phyloP scores from a whole-genome alignment of 1,140 invertebrate species.

The Pseudomyrmex sp. region DNA sequence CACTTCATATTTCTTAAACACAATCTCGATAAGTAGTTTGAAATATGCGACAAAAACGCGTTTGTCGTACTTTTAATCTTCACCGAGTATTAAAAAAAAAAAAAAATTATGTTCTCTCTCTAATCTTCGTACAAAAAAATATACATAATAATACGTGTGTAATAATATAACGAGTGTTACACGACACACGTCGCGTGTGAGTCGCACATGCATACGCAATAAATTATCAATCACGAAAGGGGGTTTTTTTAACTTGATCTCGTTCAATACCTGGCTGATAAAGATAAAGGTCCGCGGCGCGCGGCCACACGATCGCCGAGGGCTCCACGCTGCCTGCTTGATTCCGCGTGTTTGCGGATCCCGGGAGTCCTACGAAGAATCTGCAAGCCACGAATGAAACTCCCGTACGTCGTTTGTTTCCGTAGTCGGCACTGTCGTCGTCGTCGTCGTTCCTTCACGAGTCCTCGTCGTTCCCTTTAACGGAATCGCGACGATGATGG shows the following conservation, averaged over 20 bases:
- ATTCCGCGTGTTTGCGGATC: constrained; percentile 82
- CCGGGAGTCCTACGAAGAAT: constrained; percentile 67
- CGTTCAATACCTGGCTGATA: constrained; percentile 82
- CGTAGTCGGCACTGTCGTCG: constrained; percentile 12
- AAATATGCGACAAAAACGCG: no score
- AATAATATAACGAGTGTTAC: background rate
- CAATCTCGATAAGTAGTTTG: no score
- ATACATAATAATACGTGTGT: background rate
- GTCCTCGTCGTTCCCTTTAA: constrained; percentile 60
- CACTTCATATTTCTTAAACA: no score
- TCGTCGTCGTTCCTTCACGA: constrained; percentile 29
- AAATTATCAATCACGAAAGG: background rate
- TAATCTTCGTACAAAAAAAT: background rate
- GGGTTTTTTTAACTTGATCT: background rate
- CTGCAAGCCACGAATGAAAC: constrained; percentile 51
- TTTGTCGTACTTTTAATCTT: no score
- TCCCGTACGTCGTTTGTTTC: constrained; percentile 17
- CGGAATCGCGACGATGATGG: constrained; percentile 47
- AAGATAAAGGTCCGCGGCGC: constrained; percentile 82
- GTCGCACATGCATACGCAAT: background rate
- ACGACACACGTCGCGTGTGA: background rate
- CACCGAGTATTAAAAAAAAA: no score
- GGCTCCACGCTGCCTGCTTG: constrained; percentile 83
- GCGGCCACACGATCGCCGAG: constrained; percentile 83
- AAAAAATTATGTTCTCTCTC: no score